phyloP scores from a whole-genome alignment of 2,888 invertebrate species.

The Drosophila seclusa region DNA sequence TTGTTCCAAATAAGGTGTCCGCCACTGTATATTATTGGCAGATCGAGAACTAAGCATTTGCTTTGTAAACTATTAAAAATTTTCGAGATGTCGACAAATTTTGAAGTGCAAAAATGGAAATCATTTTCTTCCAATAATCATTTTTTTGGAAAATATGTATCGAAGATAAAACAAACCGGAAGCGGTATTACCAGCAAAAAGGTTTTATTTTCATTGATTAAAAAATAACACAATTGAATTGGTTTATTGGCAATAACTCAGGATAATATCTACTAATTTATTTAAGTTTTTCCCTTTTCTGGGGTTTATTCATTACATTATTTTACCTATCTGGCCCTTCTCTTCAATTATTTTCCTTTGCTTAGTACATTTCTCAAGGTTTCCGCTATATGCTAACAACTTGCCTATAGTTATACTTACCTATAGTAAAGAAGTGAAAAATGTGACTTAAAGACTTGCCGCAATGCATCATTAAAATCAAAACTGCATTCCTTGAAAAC shows the following conservation, averaged over 20 bases:
- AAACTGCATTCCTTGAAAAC: slow-evolving; percentile 25
- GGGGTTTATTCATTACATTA: neutral
- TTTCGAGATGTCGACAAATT: neutral
- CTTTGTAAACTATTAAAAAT: neutral
- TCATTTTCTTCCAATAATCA: too few species aligned
- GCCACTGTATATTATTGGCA: too few species aligned
- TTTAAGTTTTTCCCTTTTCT: neutral
- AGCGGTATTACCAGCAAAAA: neutral
- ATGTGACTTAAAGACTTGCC: slow-evolving; percentile 25
- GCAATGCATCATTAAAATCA: slow-evolving; percentile 28
- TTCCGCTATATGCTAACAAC: neutral
- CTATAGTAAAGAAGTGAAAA: neutral
- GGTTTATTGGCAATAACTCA: neutral
- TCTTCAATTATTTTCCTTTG: neutral
- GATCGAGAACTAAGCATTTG: neutral
- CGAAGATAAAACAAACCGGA: too few species aligned
- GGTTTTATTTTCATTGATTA: neutral
- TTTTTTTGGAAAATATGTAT: too few species aligned
- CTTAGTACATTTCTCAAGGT: neutral
- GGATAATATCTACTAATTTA: neutral
- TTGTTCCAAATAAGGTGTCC: too few species aligned
- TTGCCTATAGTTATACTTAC: neutral
- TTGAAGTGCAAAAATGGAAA: neutral
- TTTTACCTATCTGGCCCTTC: neutral
- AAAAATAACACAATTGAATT: neutral